Evolutionary conservation across 2,888 invertebrate genomes (phyloP).

Genomic region (Penaeus monodon): DNA sequence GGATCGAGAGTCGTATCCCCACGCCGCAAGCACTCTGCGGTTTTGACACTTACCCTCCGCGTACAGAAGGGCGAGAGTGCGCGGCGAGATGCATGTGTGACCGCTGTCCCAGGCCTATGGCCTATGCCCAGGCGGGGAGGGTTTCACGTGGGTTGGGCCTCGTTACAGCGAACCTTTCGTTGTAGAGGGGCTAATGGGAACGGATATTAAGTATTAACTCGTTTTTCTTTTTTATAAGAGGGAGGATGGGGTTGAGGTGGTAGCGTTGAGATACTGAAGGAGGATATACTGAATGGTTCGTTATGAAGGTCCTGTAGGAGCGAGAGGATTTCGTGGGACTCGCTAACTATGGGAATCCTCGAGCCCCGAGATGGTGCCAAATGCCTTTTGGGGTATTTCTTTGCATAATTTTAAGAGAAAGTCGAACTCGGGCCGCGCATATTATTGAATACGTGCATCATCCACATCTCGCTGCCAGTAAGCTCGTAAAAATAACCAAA

Average conservation of each 20-base stretch:
- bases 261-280: too few species aligned
- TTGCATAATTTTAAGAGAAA: not conserved
- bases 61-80: constrained; percentile 23
- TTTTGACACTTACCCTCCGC: constrained; percentile 25
- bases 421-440: not conserved
- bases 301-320: too few species aligned
- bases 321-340: not conserved
- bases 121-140: not conserved
- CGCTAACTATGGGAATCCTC: constrained; percentile 15
- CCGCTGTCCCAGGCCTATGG: constrained; percentile 36
- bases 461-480: not conserved
- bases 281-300: too few species aligned
- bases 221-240: too few species aligned
- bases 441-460: not conserved
- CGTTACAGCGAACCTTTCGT: not conserved
- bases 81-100: constrained; percentile 33
- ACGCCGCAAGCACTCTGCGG: not conserved
- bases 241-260: too few species aligned
- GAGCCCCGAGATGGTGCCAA: not conserved
- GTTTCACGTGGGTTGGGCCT: constrained; percentile 43
- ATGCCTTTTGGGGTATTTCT: constrained; percentile 4
- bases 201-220: not conserved
- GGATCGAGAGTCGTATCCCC: constrained; percentile 25
- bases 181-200: not conserved
- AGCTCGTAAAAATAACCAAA: too few species aligned